These are phyloP conservation scores for Gerosis bhagava DNA, from an alignment of 2,888 invertebrate genomes.

Conservation along the genomic window DNA sequence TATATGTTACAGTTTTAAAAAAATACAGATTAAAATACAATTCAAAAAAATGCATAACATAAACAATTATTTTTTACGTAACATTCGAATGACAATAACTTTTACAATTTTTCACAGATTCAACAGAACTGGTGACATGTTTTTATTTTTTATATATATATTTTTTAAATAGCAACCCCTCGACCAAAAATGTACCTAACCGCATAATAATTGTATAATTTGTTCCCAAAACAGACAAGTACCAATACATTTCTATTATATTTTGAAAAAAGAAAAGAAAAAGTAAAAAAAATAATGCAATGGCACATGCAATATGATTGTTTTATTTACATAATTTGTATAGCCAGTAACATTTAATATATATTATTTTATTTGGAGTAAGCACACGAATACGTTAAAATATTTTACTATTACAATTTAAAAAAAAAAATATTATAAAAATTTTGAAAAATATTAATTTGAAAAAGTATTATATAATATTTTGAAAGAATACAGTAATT, in stretches of 20 bases:
- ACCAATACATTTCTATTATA: constrained; percentile 36
- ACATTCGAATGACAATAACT: no score
- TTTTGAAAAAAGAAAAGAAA: no score
- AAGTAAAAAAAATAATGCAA: constrained; percentile 26
- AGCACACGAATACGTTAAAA: constrained; percentile 25
- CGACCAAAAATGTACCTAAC: constrained; percentile 21
- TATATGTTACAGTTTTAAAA: no score
- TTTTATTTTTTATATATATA: constrained; percentile 18
- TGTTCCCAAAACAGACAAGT: constrained; percentile 70
- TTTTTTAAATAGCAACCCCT: constrained; percentile 36
- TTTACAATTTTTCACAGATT: constrained; percentile 13
- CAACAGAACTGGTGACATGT: constrained; percentile 15
- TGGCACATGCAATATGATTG: constrained; percentile 42
- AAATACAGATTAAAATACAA: no score
- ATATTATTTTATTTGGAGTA: constrained; percentile 45
- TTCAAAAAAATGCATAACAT: no score
- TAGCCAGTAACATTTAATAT: constrained; percentile 28
- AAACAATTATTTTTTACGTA: no score
- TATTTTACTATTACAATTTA: no score
- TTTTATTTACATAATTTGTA: constrained; percentile 41
- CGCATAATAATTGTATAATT: constrained; percentile 37
- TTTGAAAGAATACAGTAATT: no score
- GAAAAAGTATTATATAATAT: no score
- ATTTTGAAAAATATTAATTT: no score
- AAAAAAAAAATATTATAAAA: no score